Evolutionary conservation across 2,113 vertebrate species (phyloP).

Genomic region (Cyprinus carpio): DNA sequence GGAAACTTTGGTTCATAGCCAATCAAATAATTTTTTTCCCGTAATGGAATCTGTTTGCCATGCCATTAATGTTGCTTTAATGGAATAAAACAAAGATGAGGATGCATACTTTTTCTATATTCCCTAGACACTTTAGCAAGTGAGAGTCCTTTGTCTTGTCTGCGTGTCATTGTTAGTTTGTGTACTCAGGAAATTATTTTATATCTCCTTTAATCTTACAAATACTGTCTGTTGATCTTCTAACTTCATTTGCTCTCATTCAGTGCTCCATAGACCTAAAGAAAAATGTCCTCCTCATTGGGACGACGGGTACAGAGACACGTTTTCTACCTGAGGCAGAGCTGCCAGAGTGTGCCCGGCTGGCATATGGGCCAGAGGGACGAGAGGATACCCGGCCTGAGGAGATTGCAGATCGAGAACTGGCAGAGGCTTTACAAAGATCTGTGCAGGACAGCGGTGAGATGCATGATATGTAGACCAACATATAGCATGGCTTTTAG

Average conservation of each 20-base stretch:
- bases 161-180: not conserved
- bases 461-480: constrained; percentile 29
- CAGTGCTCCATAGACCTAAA: constrained; percentile 98
- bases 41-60: not conserved
- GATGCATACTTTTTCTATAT: not conserved
- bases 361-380: constrained; percentile 87
- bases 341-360: constrained; percentile 90
- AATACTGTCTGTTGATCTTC: not conserved
- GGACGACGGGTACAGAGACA: constrained; percentile 93
- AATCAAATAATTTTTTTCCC: not conserved
- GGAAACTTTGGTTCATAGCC: not conserved
- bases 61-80: not conserved
- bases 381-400: constrained; percentile 85
- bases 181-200: not conserved
- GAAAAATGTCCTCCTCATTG: constrained; percentile 91
- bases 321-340: constrained; percentile 91
- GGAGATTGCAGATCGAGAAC: constrained; percentile 91
- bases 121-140: not conserved
- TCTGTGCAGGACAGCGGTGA: constrained; percentile 96
- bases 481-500: not conserved
- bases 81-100: not conserved
- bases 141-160: not conserved
- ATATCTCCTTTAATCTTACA: not conserved
- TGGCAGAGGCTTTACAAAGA: constrained; percentile 94
- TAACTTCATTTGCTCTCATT: constrained; percentile 14